Evolutionary conservation across 1,140 invertebrate species (phyloP).

Genomic region (Drosophila lini): DNA sequence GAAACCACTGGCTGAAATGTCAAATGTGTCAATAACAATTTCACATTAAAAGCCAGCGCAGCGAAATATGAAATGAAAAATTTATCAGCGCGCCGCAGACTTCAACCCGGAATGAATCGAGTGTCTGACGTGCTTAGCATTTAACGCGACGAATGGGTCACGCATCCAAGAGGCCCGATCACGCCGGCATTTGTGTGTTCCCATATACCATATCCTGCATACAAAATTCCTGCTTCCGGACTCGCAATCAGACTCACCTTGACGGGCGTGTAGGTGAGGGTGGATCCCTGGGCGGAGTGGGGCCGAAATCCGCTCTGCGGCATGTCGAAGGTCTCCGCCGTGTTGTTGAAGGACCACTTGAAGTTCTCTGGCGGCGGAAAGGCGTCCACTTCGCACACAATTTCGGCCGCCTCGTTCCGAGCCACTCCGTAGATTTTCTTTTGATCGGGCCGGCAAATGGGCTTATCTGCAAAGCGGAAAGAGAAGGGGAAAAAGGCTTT

Average conservation of each 20-base stretch:
- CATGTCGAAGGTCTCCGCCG: slow-evolving; percentile 91
- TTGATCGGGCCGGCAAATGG: slow-evolving; percentile 91
- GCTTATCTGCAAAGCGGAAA: slow-evolving; percentile 88
- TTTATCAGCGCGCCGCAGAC: slow-evolving; percentile 43
- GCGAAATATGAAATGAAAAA: slow-evolving; percentile 67
- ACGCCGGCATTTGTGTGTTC: slow-evolving; percentile 13
- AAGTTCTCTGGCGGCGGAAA: slow-evolving; percentile 93
- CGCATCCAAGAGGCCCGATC: slow-evolving; percentile 1
- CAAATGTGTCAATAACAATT: slow-evolving; percentile 79
- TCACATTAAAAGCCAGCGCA: slow-evolving; percentile 45
- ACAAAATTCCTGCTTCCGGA: background rate
- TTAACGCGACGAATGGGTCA: slow-evolving; percentile 37
- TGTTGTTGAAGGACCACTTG: slow-evolving; percentile 96
- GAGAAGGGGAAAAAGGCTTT: slow-evolving; percentile 1
- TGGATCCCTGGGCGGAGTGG: slow-evolving; percentile 87
- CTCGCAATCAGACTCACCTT: slow-evolving; percentile 81
- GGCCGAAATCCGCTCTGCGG: slow-evolving; percentile 85
- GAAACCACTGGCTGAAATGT: slow-evolving; percentile 52
- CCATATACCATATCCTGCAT: slow-evolving; percentile 1
- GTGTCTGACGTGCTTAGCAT: slow-evolving; percentile 44
- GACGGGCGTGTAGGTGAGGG: slow-evolving; percentile 91
- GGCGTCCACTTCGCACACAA: slow-evolving; percentile 94
- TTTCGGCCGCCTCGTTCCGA: slow-evolving; percentile 91
- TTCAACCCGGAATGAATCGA: slow-evolving; percentile 14
- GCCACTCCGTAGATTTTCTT: slow-evolving; percentile 94